Percentiles rank a stretch among this genome's conserved stretches.
These are phyloP conservation scores for Caenorhabditis sp. DNA, from an alignment of 2,888 invertebrate species.

Conservation along the genomic window DNA sequence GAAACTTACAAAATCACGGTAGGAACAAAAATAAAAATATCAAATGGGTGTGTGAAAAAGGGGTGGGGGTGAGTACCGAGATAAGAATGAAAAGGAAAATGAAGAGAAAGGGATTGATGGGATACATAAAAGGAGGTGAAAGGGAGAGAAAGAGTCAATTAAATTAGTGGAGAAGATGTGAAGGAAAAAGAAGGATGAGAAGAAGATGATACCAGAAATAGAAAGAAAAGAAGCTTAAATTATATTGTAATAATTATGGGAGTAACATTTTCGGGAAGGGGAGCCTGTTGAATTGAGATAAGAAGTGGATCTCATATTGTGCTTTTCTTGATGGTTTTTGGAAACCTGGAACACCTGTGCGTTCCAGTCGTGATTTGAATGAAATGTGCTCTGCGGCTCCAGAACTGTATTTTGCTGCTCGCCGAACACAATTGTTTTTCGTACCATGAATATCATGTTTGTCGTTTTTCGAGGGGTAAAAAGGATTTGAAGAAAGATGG, in stretches of 20 bases:
- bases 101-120: conserved; percentile 56
- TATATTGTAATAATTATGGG: conserved; percentile 53
- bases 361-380: conserved; percentile 31
- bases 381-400: conserved; percentile 52
- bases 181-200: conserved; percentile 39
- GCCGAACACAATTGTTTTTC: conserved; percentile 56
- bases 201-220: conserved; percentile 61
- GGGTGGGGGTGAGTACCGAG: conserved; percentile 45
- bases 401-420: conserved; percentile 50
- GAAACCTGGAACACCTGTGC: conserved; percentile 26
- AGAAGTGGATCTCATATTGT: conserved; percentile 52
- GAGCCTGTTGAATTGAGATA: conserved; percentile 52
- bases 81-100: conserved; percentile 35
- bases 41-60: not conserved
- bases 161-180: conserved; percentile 47
- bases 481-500: conserved; percentile 10
- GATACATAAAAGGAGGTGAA: conserved; percentile 40
- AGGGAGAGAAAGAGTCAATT: conserved; percentile 34
- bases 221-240: conserved; percentile 60
- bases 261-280: conserved; percentile 17
- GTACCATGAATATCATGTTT: conserved; percentile 58
- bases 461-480: conserved; percentile 21
- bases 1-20: conserved; percentile 62
- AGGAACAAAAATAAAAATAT: conserved; percentile 41
- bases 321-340: conserved; percentile 58